Evolutionary conservation across 2,888 invertebrate genomes (phyloP).

Genomic region (Flexamia atlantica): DNA sequence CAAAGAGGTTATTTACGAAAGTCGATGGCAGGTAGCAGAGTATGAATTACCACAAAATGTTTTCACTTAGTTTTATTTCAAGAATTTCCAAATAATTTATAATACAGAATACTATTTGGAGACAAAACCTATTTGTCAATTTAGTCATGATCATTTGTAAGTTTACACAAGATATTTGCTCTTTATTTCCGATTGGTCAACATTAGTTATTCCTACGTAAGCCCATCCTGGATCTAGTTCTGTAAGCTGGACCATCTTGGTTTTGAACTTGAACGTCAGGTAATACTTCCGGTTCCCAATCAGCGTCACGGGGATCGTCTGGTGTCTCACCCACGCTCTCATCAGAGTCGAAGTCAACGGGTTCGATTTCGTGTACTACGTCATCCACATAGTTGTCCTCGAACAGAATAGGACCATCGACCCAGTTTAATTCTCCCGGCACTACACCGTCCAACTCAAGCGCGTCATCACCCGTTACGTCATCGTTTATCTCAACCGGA

Average conservation of each 20-base stretch:
- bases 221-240: not conserved
- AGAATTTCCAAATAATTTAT: not conserved
- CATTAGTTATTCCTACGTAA: no score
- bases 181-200: not conserved
- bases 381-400: conserved; percentile 8
- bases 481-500: not conserved
- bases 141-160: no score
- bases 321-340: not conserved
- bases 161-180: not conserved
- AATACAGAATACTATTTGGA: not conserved
- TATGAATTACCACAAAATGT: no score
- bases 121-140: no score
- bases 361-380: conserved; percentile 14
- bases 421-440: not conserved
- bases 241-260: not conserved
- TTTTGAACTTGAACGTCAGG: not conserved
- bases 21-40: no score
- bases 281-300: conserved; percentile 2
- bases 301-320: conserved; percentile 7
- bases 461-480: not conserved
- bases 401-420: not conserved
- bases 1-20: no score
- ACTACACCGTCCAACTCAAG: not conserved
- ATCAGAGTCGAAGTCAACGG: not conserved
- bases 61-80: not conserved